These are phyloP conservation scores for Geophilus truncorum DNA, from an alignment of 2,888 invertebrate species.

Conservation along the genomic window DNA sequence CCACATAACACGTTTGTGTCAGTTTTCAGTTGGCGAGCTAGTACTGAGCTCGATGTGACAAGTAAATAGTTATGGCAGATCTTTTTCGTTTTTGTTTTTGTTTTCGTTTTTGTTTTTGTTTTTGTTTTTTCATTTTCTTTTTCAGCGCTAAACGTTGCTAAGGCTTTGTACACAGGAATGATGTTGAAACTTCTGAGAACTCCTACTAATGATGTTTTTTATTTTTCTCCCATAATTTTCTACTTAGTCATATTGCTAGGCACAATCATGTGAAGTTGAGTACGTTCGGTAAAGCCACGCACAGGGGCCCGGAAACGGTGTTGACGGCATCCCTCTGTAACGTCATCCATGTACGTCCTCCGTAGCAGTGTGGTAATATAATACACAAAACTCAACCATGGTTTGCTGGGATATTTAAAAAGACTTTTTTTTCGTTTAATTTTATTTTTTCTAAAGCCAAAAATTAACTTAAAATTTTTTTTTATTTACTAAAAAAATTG, in stretches of 20 bases:
- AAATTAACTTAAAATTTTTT: conserved; percentile 16
- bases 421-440: conserved; percentile 11
- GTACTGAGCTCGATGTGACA: too few relatives aligned
- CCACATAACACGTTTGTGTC: too few relatives aligned
- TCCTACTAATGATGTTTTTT: conserved; percentile 35
- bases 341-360: conserved; percentile 31
- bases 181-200: neutral
- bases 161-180: neutral
- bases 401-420: conserved; percentile 35
- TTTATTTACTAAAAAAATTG: conserved; percentile 7
- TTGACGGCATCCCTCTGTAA: conserved; percentile 31
- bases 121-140: neutral
- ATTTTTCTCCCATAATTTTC: conserved; percentile 37
- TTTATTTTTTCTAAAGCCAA: neutral
- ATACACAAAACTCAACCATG: conserved; percentile 29
- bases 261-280: conserved; percentile 5
- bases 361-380: conserved; percentile 35
- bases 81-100: neutral
- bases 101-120: too few relatives aligned
- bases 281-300: conserved; percentile 30
- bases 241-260: conserved; percentile 35
- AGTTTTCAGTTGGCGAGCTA: too few relatives aligned
- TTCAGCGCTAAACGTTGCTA: neutral
- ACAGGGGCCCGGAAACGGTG: conserved; percentile 32
- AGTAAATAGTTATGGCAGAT: too few relatives aligned